phyloP scores from a whole-genome alignment of 2,113 vertebrate genomes.

The Ramphastos sulfuratus region DNA sequence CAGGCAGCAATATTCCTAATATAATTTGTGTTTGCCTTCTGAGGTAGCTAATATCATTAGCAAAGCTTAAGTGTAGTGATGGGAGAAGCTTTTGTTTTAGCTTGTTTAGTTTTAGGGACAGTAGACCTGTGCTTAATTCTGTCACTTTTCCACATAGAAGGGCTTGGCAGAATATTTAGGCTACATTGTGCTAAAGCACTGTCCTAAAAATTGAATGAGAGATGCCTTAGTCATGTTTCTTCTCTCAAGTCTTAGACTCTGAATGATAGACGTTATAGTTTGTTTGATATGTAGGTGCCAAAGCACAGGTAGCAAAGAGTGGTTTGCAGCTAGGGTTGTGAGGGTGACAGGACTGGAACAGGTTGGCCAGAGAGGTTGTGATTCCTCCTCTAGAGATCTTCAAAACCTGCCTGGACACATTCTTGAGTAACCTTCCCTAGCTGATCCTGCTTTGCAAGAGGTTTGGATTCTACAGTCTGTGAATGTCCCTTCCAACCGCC shows the following conservation, averaged over 20 bases:
- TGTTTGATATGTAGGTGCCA: background rate
- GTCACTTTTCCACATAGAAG: too few species aligned
- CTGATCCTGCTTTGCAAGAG: too few species aligned
- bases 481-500: too few species aligned
- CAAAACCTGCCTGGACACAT: too few species aligned
- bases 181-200: background rate
- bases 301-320: background rate
- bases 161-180: background rate
- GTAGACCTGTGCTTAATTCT: background rate
- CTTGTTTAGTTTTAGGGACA: background rate
- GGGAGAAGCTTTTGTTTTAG: slow-evolving; percentile 7
- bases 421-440: too few species aligned
- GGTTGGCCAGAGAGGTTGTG: too few species aligned
- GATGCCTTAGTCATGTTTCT: background rate
- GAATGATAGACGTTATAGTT: background rate
- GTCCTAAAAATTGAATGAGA: background rate
- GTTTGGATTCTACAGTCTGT: too few species aligned
- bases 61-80: background rate
- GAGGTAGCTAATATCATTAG: background rate
- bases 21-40: background rate
- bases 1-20: background rate
- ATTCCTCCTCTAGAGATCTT: too few species aligned
- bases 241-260: background rate
- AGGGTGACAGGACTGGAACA: too few species aligned
- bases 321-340: background rate